Evolutionary conservation across 2,888 invertebrate species (phyloP), one percentile per base, ranked within the genome.

Genomic region (Thera obeliscata): DNA sequence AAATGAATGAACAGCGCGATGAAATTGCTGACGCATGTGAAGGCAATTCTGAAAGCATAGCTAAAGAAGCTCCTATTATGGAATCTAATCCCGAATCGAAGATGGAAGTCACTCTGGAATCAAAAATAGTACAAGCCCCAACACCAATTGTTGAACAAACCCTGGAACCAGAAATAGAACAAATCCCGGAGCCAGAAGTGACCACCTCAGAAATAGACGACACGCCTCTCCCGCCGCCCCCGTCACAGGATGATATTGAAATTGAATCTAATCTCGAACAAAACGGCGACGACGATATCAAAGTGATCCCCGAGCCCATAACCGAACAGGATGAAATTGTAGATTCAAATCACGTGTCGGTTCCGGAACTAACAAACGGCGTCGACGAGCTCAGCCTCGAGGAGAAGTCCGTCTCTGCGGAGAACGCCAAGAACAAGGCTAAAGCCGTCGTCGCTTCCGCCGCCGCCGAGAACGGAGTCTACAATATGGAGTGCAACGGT

Each of bases 401-500:
- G 62, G 80, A 79, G 8, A 76, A 78, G 64, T 69, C 73, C 33
- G 74, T 77, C 43, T 77, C 77, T 2, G 80, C 83, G 54, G 80
- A 84, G 67, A 82, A 81, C 64, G 38, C 81, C 48, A 85, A 84
- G 63, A 84, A 81, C 36, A 83, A 81, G 52, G 75, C 79, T 64
- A 84, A 81, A 74, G 82, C 43, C 9, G 9, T 54, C 49, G 56
- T 63, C 8, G 59, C 81, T 61, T 66, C 75, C 2, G 70, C 79
- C 64, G 82, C 75, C 2, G 69, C 80, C 64, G 83, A 69, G 38
- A 80, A 78, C 60, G 69, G 76, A 56, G 72, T 76, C 22, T 79
- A 79, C 69, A 72, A 68, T 8, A 49, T 72, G 60, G 85, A 85
- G 67, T 86, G 83, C 78, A 89, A 89, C 75, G 89, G 87, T 38